Conservation (phyloP, 2,113 vertebrate species). For the Psilopsiagon aurifrons region DNA sequence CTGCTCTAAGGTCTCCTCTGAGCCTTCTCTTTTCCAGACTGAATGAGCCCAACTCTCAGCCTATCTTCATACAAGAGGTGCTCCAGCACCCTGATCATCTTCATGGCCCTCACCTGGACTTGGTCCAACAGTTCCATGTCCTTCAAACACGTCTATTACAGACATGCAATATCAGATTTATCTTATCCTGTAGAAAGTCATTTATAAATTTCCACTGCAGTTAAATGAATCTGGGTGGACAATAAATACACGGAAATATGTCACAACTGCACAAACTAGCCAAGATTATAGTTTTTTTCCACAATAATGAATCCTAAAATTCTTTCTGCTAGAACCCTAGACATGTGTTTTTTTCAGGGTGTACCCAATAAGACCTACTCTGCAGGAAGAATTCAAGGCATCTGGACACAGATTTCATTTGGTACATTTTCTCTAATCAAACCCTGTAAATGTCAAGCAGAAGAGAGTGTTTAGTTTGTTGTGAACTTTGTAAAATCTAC, state of each 20-base stretch:
- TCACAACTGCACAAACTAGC: neutral
- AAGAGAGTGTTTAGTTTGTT: neutral
- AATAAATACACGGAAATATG: neutral
- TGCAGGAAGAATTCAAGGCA: neutral
- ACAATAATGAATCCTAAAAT: neutral
- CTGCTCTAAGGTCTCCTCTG: neutral
- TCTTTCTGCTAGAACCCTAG: neutral
- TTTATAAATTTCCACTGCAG: neutral
- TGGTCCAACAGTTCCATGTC: neutral
- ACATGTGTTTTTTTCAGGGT: neutral
- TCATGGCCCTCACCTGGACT: neutral
- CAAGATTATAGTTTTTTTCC: neutral
- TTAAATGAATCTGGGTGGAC: neutral
- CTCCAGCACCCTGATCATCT: neutral
- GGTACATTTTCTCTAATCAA: neutral
- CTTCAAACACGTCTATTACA: neutral
- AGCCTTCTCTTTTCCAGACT: neutral
- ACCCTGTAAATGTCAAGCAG: neutral
- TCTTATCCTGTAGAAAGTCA: neutral
- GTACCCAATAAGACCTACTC: neutral
- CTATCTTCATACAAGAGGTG: neutral
- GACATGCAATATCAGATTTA: neutral
- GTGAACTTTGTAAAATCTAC: neutral
- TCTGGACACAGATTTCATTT: neutral
- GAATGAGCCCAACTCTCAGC: neutral